Evolutionary conservation across 2,888 invertebrate genomes (phyloP), one percentile per base, ranked within the genome.

Genomic region (Holacanthella duospinosa): DNA sequence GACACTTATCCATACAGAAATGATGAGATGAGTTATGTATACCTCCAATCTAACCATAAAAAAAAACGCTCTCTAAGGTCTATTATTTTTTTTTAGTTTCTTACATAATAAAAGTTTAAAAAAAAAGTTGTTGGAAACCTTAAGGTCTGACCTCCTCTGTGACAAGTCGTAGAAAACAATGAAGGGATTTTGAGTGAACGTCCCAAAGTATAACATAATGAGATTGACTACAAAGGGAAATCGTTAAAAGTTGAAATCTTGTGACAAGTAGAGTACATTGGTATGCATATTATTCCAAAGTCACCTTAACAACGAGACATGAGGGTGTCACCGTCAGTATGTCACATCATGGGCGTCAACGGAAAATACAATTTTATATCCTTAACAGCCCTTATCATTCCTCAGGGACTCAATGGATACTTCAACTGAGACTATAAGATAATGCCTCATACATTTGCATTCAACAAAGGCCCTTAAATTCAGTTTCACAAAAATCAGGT

Each of bases 261-360:
- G 48, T 21, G 48, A 48, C 48, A 48, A 36, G 19, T 48, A 21
- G 48, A 21, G 12, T 48, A 48, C 19, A 48, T 16, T 16, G 48
- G 48, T 21, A 48, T 48, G 48, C 48, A 48, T 48, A n/a, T 9
- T 21, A 48, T 48, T 21, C n/a, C 21, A 21, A 21, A 48, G 48
- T 48, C 48, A 48, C 21, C 19, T 48, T 48, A 48, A 48, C 48
- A 21, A 48, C 48, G 36, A 36, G 36, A 36, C 48, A 54, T 58
- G 28, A 66, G 71, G 71, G 71, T 69, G 71, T 71, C 71, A 68
- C 69, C 67, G 67, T 67, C 68, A 69, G 69, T 71, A 71, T 71
- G 71, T 71, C 71, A 71, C 71, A 67, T 59, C 62, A 66, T 67
- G 71, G 71, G 71, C 71, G 71, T 71, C 65, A 64, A 65, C 71